phyloP scores from a whole-genome alignment of 1,140 invertebrate genomes.

The Aphis gossypii region DNA sequence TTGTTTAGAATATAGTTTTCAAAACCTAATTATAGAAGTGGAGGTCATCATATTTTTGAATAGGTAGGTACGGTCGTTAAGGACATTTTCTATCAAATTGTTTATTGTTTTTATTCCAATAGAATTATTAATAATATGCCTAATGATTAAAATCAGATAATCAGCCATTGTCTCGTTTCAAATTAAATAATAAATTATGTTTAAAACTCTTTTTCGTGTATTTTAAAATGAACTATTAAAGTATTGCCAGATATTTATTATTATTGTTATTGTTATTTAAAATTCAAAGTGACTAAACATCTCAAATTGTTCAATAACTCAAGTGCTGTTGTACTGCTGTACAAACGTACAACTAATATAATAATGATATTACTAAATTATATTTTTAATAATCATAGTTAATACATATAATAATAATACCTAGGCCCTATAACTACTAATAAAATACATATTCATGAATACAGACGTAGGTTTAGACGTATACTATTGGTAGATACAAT shows the following conservation, averaged over 20 bases:
- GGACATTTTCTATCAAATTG: conserved; percentile 32
- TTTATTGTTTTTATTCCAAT: background rate
- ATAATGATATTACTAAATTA: too few relatives aligned
- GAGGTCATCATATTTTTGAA: conserved; percentile 25
- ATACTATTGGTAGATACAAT: background rate
- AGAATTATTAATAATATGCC: background rate
- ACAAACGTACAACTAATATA: background rate
- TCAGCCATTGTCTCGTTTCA: background rate
- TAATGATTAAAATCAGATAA: background rate
- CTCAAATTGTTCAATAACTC: background rate
- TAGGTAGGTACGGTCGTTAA: conserved; percentile 6
- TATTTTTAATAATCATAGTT: background rate
- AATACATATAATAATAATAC: background rate
- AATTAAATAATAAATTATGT: background rate
- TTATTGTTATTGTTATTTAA: background rate
- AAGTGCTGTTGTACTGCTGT: too few relatives aligned
- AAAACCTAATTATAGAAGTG: conserved; percentile 33
- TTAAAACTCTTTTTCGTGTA: background rate
- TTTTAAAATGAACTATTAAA: background rate
- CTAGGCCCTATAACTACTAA: background rate
- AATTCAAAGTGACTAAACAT: background rate
- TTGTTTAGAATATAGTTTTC: background rate
- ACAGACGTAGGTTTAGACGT: background rate
- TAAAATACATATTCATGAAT: background rate
- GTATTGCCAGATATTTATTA: background rate